Evolutionary conservation across 2,797 vertebrate species (phyloP).

Genomic region (Chelidonichthys spinosus): DNA sequence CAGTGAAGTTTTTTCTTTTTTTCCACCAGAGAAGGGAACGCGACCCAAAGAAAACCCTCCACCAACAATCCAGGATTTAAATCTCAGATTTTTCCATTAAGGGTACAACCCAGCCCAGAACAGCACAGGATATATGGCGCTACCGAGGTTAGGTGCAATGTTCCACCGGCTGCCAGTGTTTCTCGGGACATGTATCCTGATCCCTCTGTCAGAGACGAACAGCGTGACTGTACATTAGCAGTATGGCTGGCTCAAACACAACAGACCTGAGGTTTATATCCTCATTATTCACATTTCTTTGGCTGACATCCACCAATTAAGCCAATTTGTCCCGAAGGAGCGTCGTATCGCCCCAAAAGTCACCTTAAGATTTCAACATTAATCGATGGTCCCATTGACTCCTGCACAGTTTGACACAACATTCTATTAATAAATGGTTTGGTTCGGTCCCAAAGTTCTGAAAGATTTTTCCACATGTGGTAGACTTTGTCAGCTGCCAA

Average conservation of each 20-base stretch:
- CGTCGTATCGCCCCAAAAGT: constrained; percentile 28
- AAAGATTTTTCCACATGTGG: constrained; percentile 77
- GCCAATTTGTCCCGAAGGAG: constrained; percentile 38
- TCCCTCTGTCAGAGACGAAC: constrained; percentile 49
- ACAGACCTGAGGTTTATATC: constrained; percentile 32
- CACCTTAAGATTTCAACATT: constrained; percentile 14
- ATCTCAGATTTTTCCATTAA: constrained; percentile 79
- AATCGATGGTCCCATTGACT: constrained; percentile 54
- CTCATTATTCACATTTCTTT: constrained; percentile 53
- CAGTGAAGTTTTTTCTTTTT: constrained; percentile 69
- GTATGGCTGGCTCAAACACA: constrained; percentile 18
- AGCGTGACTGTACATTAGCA: constrained; percentile 38
- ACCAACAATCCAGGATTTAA: constrained; percentile 75
- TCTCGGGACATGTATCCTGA: constrained; percentile 46
- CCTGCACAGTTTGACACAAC: constrained; percentile 50
- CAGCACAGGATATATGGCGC: constrained; percentile 67
- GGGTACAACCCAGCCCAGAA: constrained; percentile 64
- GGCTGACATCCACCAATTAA: constrained; percentile 50
- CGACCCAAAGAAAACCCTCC: constrained; percentile 79
- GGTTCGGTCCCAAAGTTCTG: constrained; percentile 62
- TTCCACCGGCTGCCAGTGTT: constrained; percentile 56
- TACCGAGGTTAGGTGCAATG: constrained; percentile 64
- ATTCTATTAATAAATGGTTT: constrained; percentile 66
- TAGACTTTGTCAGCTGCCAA: constrained; percentile 68
- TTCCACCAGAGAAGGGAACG: constrained; percentile 77